These are phyloP conservation scores for Centruroides vittatus DNA, from an alignment of 1,140 invertebrate species.

Conservation along the genomic window DNA sequence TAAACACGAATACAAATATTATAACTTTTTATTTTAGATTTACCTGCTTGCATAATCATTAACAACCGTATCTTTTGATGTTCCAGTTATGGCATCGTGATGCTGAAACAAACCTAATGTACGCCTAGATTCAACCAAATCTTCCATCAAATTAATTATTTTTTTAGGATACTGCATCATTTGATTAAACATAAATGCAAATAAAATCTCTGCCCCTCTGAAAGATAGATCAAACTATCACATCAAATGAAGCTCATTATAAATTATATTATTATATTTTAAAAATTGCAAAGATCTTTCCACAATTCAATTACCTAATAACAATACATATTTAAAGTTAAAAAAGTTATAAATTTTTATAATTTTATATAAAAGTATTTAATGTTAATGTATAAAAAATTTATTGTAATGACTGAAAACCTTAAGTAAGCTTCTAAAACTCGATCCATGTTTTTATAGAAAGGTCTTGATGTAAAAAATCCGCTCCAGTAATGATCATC, in stretches of 20 bases:
- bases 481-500: conserved; percentile 99
- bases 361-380: too few relatives aligned
- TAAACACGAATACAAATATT: too few relatives aligned
- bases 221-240: background rate
- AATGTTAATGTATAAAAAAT: too few relatives aligned
- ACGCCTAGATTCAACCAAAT: conserved; percentile 53
- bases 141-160: conserved; percentile 32
- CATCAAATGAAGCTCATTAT: too few relatives aligned
- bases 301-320: too few relatives aligned
- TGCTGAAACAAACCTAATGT: conserved; percentile 86
- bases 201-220: conserved; percentile 69
- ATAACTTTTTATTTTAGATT: too few relatives aligned
- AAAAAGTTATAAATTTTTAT: too few relatives aligned
- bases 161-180: conserved; percentile 6
- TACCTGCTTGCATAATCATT: conserved; percentile 60
- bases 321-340: too few relatives aligned
- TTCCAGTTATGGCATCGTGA: conserved; percentile 95
- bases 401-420: conserved; percentile 20
- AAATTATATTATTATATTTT: background rate
- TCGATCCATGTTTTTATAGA: conserved; percentile 88
- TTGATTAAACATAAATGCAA: conserved; percentile 46
- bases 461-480: conserved; percentile 86
- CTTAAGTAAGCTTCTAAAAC: conserved; percentile 55
- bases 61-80: conserved; percentile 76
- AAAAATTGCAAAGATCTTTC: too few relatives aligned